A percentile compares a stretch with the other conserved stretches of the same genome.
Evolutionary conservation across 2,888 invertebrate genomes (phyloP).

Genomic region (Pollenia labialis): DNA sequence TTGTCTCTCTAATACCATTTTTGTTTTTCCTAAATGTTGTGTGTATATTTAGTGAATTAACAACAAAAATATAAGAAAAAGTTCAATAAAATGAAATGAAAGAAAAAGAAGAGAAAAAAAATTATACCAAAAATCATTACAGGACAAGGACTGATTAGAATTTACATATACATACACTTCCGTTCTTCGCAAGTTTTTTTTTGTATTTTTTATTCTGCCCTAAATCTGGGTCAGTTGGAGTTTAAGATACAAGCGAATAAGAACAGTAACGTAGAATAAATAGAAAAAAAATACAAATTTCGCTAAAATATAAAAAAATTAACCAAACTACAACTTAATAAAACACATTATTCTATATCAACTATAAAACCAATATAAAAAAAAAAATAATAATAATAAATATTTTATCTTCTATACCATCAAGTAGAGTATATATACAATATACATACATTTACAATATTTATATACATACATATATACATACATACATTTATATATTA

Average conservation of each 20-base stretch:
- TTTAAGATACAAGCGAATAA: constrained; percentile 71
- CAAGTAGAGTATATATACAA: constrained; percentile 48
- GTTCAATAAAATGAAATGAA: constrained; percentile 31
- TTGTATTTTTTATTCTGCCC: constrained; percentile 49
- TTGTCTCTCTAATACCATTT: neutral
- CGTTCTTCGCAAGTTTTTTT: constrained; percentile 66
- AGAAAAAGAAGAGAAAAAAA: constrained; percentile 42
- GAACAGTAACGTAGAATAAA: constrained; percentile 57
- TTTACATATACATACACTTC: constrained; percentile 74
- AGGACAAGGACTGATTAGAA: constrained; percentile 74
- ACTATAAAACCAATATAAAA: constrained; percentile 12
- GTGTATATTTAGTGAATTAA: constrained; percentile 43
- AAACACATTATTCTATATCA: neutral
- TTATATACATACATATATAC: constrained; percentile 32
- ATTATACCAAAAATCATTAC: constrained; percentile 71
- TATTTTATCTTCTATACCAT: constrained; percentile 18
- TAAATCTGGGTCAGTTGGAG: constrained; percentile 74
- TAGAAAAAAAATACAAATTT: constrained; percentile 41
- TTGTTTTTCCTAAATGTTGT: constrained; percentile 10
- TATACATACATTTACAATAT: constrained; percentile 33
- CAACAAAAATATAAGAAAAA: constrained; percentile 25
- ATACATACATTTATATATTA: constrained; percentile 20
- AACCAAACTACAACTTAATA: neutral
- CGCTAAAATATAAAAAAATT: neutral
- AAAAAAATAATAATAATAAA: constrained; percentile 1